Evolutionary conservation across 2,888 invertebrate species (phyloP), one percentile per base, ranked within the genome.

Genomic region (Dryadula phaetusa): DNA sequence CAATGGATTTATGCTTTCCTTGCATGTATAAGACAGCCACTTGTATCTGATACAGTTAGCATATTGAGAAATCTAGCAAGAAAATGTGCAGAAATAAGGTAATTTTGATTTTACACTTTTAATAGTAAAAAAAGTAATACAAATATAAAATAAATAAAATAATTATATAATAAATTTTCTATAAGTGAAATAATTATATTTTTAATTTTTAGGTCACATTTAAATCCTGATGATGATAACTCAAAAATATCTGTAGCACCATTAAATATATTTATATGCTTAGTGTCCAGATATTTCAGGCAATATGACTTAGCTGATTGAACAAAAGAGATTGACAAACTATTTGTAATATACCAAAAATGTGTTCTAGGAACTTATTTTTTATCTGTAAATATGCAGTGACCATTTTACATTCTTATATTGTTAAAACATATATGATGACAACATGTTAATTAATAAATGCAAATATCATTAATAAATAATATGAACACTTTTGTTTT

Each of bases 251-350:
- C 88, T 47, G 93, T 93, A 53, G 84, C 88, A 56, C 93, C 95
- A 8, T 81, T 96, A 46, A 97, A 96, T 86, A 89, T 97, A 61
- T 94, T 96, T 76, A 96, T 97, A 79, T 96, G 96, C 83, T 86
- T 97, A 72, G 95, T 97, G 53, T 94, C 95, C 46, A 93, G 94
- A 77, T 96, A 96, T 86, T 97, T 96, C 86, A 93, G 94, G 72
- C 97, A 97, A 83, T 87, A 93, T 73, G 97, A 97, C 86, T 90
- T 97, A 77, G 95, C 95, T 28, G 96, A 96, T 75, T 85, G 65
- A 71, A 46, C 32, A 44, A 18, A 4, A n/a, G 32, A 18, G 5
- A 22, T 16, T 37, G 18, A 32, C n/a, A 32, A 60, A 44, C 40
- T 40, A 56, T 40, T 40, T 56, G 40, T 56, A 22, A 40, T 56